Conservation (phyloP, 2,888 invertebrate genomes). For the Zygaena filipendulae region DNA sequence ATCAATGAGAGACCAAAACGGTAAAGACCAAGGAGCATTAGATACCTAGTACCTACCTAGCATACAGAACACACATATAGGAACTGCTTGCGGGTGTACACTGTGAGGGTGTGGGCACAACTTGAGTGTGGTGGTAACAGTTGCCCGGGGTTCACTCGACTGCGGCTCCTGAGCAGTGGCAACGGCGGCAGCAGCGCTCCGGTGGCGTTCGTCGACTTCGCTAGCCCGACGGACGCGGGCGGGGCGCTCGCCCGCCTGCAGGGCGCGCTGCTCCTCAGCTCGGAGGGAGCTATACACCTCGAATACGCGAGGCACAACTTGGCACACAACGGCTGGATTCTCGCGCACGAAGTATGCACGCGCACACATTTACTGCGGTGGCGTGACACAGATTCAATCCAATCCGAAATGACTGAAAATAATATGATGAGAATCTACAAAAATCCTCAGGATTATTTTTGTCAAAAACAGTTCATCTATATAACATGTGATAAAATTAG, state of each 20-base stretch:
- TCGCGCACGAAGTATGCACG: constrained; percentile 67
- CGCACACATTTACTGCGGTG: constrained; percentile 28
- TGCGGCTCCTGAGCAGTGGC: constrained; percentile 93
- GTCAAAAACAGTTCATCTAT: too few species aligned
- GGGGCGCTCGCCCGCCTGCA: constrained; percentile 94
- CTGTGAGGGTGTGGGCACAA: constrained; percentile 48
- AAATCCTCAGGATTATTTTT: background rate
- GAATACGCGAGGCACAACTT: constrained; percentile 99
- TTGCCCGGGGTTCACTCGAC: constrained; percentile 98
- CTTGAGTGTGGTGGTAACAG: constrained; percentile 76
- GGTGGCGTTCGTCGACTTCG: constrained; percentile 98
- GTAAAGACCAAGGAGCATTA: too few species aligned
- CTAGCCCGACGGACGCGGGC: constrained; percentile 90
- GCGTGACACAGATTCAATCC: constrained; percentile 12
- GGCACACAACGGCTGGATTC: constrained; percentile 77
- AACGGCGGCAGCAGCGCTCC: constrained; percentile 72
- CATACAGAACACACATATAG: constrained; percentile 25
- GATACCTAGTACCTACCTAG: too few species aligned
- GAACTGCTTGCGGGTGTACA: constrained; percentile 43
- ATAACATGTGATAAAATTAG: too few species aligned
- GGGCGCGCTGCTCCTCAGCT: constrained; percentile 95
- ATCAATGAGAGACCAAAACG: too few species aligned
- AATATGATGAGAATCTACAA: constrained; percentile 3
- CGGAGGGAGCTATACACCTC: constrained; percentile 97
- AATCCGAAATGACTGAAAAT: too few species aligned